These are phyloP conservation scores for Drosophila basisetae DNA, from an alignment of 2,888 invertebrate species.

Conservation along the genomic window DNA sequence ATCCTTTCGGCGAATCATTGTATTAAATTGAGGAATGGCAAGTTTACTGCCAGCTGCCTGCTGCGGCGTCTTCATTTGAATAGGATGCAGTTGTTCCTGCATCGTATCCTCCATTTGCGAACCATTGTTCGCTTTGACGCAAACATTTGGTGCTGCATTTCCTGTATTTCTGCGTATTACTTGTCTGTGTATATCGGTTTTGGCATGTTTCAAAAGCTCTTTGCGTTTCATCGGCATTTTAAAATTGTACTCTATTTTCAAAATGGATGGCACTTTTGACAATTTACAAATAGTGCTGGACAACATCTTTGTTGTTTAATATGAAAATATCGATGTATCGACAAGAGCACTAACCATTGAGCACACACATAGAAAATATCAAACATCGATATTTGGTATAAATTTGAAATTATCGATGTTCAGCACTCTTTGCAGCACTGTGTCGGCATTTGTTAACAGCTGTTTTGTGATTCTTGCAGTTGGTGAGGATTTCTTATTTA, in stretches of 20 bases:
- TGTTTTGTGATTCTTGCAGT: slow-evolving; percentile 9
- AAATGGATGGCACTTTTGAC: slow-evolving; percentile 1
- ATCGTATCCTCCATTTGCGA: slow-evolving; percentile 4
- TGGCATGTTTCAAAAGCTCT: slow-evolving; percentile 6
- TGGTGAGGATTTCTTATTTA: slow-evolving; percentile 4
- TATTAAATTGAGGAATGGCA: slow-evolving; percentile 68
- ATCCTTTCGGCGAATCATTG: slow-evolving; percentile 54
- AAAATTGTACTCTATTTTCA: neutral
- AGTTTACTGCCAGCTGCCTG: slow-evolving; percentile 12
- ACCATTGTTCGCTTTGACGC: slow-evolving; percentile 34
- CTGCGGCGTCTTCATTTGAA: too few relatives aligned
- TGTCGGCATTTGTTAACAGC: slow-evolving; percentile 3
- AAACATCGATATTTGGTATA: neutral
- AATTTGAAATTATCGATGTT: neutral
- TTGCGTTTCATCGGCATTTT: slow-evolving; percentile 56
- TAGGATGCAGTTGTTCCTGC: too few relatives aligned
- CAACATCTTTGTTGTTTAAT: neutral
- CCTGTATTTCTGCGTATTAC: neutral
- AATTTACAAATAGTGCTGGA: slow-evolving; percentile 5
- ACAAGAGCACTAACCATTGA: neutral
- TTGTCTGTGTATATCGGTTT: slow-evolving; percentile 12
- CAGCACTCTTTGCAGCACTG: slow-evolving; percentile 31
- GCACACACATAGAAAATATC: neutral
- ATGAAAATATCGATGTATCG: neutral
- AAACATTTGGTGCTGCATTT: slow-evolving; percentile 15